Evolutionary conservation across 2,888 invertebrate genomes (phyloP).

Genomic region (Crocallis elinguaria): DNA sequence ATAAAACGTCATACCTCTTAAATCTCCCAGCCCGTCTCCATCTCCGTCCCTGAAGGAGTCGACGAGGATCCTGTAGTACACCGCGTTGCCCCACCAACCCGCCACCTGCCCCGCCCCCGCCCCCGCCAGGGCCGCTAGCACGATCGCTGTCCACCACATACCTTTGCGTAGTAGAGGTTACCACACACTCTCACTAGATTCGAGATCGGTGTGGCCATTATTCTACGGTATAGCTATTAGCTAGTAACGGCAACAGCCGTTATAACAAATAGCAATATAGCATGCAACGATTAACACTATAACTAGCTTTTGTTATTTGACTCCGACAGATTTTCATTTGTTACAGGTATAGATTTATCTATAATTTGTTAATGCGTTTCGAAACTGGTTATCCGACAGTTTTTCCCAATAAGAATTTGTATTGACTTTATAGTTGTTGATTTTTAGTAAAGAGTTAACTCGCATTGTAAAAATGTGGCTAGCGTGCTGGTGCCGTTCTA

Average conservation of each 20-base stretch:
- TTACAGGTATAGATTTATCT: no score
- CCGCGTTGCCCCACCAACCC: conserved; percentile 91
- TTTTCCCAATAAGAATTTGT: no score
- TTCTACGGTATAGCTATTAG: no score
- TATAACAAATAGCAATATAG: conserved; percentile 1
- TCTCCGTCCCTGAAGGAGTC: conserved; percentile 93
- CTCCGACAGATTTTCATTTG: no score
- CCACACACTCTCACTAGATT: neutral
- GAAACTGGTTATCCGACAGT: no score
- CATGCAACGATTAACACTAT: neutral
- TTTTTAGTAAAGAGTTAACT: no score
- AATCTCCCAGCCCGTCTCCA: conserved; percentile 94
- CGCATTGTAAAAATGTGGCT: no score
- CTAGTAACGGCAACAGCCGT: no score
- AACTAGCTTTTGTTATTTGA: neutral
- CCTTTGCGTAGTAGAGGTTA: neutral
- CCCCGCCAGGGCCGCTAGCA: conserved; percentile 41
- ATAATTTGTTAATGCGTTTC: no score
- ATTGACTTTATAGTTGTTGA: no score
- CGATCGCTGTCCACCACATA: conserved; percentile 59
- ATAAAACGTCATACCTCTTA: conserved; percentile 84
- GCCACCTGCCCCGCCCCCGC: conserved; percentile 26
- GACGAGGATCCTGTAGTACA: conserved; percentile 93
- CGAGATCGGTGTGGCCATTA: neutral
- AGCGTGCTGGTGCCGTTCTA: no score